Base-by-base conservation (phyloP, 2,888 invertebrate genomes). In the Mimas tiliae region DNA sequence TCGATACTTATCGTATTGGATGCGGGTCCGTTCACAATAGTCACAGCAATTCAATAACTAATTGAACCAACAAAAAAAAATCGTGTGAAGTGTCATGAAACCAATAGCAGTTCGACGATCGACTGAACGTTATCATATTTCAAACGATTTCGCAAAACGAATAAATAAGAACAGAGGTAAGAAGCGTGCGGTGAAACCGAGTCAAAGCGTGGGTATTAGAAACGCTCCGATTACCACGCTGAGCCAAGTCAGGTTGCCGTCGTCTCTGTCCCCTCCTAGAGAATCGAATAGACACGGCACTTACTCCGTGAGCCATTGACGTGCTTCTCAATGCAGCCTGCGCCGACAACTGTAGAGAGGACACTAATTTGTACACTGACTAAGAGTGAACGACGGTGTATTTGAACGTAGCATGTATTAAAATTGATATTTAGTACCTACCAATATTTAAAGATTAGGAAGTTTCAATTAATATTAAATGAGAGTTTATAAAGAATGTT, bases 141-240 rank as follows among this genome's bases (percentile, higher is more conserved):
- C 93, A 93, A 93, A 93, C 89, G 91, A 89, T 93, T 92, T 91
- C 91, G 91, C 89, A 92, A 93, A 93, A 91, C 90, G 89, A 90
- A 91, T 89, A 91, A 92, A 89, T 86, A 93, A 88, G 90, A 93
- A 89, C 87, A 86, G 80, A 90, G 91, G 91, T 89, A 91, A 92
- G 90, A 93, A 90, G 89, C 90, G 91, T 93, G 90, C 92, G 90
- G 91, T 93, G 93, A 92, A 92, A 93, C 89, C 85, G 86, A 92
- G 86, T 90, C 91, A 88, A 90, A 92, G 91, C 91, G 91, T 90
- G 90, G 89, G 90, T 93, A 93, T 93, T 92, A 93, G 91, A 93
- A 93, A 92, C 91, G 93, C 91, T 93, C 93, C 93, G 90, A 89
- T 93, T 92, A 91, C 93, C 89, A 86, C 88, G 91, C 82, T 82